These are phyloP conservation scores for Bostrychus sinensis DNA, from an alignment of 2,113 vertebrate species.

Conservation along the genomic window DNA sequence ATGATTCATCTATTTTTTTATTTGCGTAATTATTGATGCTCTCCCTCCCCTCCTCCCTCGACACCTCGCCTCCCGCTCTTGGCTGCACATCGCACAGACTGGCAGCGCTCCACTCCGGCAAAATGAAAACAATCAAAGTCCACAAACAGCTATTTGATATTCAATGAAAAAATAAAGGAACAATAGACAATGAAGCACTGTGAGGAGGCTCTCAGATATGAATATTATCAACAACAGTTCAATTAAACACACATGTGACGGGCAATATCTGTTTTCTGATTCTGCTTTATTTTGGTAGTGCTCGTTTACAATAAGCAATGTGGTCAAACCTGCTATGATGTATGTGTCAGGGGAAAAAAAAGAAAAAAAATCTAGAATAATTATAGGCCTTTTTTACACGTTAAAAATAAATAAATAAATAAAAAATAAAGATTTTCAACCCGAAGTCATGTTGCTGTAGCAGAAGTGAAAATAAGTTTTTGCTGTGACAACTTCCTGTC, in stretches of 20 bases:
- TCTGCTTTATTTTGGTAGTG: neutral
- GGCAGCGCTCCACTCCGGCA: slow-evolving; percentile 46
- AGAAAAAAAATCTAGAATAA: too few species aligned
- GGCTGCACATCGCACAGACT: slow-evolving; percentile 58
- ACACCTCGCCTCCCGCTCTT: slow-evolving; percentile 46
- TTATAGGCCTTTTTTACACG: too few species aligned
- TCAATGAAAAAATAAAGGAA: slow-evolving; percentile 27
- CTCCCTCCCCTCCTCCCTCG: too few species aligned
- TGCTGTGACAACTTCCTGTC: too few species aligned
- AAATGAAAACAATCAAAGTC: slow-evolving; percentile 46
- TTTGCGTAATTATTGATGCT: slow-evolving; percentile 59
- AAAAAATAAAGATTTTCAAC: too few species aligned
- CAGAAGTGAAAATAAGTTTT: too few species aligned
- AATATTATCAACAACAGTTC: neutral
- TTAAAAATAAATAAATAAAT: too few species aligned
- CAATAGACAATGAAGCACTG: slow-evolving; percentile 39
- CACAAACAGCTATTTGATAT: slow-evolving; percentile 48
- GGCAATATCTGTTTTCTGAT: neutral
- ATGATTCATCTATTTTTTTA: slow-evolving; percentile 41
- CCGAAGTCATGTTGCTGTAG: too few species aligned
- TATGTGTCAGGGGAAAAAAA: too few species aligned
- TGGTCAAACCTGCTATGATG: neutral
- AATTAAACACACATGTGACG: neutral
- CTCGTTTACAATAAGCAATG: neutral
- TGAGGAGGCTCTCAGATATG: slow-evolving; percentile 2